These are phyloP conservation scores for Ramazzottius varieornatus DNA, from an alignment of 2,888 invertebrate species.

Conservation along the genomic window DNA sequence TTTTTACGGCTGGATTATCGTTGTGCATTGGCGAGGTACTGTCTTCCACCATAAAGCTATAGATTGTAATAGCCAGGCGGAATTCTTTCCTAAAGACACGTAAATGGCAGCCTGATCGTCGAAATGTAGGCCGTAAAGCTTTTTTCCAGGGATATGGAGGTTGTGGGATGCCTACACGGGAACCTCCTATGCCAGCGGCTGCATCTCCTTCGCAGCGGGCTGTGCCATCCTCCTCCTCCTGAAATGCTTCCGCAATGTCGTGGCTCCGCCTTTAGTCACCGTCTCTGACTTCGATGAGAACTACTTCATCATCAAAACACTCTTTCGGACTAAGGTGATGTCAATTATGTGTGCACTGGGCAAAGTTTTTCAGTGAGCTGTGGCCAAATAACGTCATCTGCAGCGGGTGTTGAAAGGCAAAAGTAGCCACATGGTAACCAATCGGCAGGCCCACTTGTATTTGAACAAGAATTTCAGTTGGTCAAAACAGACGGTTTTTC, in stretches of 20 bases:
- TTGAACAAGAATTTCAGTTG: too few relatives aligned
- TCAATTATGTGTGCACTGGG: not conserved
- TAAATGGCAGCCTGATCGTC: not conserved
- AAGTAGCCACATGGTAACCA: too few relatives aligned
- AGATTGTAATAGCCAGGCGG: slow-evolving; percentile 11
- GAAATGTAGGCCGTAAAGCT: too few relatives aligned
- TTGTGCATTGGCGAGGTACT: slow-evolving; percentile 64
- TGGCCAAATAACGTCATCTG: too few relatives aligned
- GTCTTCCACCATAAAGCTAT: too few relatives aligned
- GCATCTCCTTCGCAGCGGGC: slow-evolving; percentile 34
- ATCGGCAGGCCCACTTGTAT: too few relatives aligned
- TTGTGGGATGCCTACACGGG: slow-evolving; percentile 30
- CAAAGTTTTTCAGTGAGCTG: not conserved
- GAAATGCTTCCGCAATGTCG: slow-evolving; percentile 45
- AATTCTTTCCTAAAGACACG: not conserved
- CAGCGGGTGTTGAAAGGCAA: too few relatives aligned
- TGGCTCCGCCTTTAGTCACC: slow-evolving; percentile 52
- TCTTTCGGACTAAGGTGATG: not conserved
- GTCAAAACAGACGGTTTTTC: too few relatives aligned
- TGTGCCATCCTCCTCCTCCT: slow-evolving; percentile 37
- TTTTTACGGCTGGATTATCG: slow-evolving; percentile 42
- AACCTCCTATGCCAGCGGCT: not conserved
- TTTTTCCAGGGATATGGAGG: slow-evolving; percentile 34
- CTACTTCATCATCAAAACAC: slow-evolving; percentile 40
- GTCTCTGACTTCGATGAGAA: slow-evolving; percentile 43